Percentiles rank a stretch among this genome's conserved stretches.
Evolutionary conservation across 1,140 invertebrate genomes (phyloP).

Genomic region (Drosophila baimaii): DNA sequence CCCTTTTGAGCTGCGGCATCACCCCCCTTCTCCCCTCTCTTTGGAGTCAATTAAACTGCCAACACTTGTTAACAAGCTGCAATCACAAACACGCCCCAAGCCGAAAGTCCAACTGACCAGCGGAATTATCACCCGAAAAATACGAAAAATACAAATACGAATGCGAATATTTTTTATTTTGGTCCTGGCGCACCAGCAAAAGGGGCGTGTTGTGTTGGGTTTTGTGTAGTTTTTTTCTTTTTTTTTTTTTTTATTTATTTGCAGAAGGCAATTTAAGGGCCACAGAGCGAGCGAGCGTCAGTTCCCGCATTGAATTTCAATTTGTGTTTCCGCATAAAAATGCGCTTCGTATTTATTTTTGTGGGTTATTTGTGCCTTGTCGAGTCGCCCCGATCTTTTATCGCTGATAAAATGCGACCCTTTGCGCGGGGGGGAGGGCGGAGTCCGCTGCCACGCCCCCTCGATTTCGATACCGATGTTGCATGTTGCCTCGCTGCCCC

Average conservation of each 20-base stretch:
- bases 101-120: constrained; percentile 36
- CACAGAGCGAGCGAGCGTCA: constrained; percentile 36
- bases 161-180: constrained; percentile 22
- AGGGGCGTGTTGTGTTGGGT: constrained; percentile 46
- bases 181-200: constrained; percentile 43
- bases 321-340: constrained; percentile 82
- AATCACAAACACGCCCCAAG: constrained; percentile 82
- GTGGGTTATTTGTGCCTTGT: constrained; percentile 62
- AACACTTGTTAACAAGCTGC: constrained; percentile 84
- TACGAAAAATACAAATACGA: constrained; percentile 34
- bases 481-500: constrained; percentile 33
- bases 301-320: constrained; percentile 79
- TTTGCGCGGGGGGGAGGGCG: constrained; percentile 54
- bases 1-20: neutral
- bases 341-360: constrained; percentile 71
- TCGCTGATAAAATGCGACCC: constrained; percentile 74
- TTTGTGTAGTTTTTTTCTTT: constrained; percentile 41
- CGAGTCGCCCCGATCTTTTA: constrained; percentile 66
- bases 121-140: constrained; percentile 70
- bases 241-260: constrained; percentile 69
- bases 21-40: neutral
- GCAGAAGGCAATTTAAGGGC: constrained; percentile 73
- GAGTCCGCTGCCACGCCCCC: constrained; percentile 62
- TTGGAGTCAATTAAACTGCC: constrained; percentile 83
- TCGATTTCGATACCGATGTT: constrained; percentile 19